Conservation (phyloP, 2,797 vertebrate species). For the Megaceryle alcyon region DNA sequence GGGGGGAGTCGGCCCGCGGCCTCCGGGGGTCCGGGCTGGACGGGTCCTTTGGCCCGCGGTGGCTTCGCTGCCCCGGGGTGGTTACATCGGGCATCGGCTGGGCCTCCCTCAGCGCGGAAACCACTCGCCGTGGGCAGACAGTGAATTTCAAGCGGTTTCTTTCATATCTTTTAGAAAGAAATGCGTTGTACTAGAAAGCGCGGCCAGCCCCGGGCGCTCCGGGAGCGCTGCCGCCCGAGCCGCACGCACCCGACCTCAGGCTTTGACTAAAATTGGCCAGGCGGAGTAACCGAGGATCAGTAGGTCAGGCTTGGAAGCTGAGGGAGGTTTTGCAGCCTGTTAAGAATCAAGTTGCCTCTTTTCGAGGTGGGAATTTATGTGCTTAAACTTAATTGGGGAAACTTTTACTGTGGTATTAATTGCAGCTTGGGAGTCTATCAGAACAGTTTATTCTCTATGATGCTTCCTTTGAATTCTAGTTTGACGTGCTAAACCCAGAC, state of each 20-base stretch:
- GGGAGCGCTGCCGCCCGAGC: background rate
- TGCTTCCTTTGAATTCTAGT: background rate
- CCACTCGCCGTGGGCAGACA: background rate
- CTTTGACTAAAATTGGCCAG: background rate
- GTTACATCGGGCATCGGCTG: background rate
- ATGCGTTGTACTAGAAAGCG: background rate
- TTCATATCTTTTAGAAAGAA: background rate
- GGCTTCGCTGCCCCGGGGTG: background rate
- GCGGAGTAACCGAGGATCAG: background rate
- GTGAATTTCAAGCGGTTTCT: background rate
- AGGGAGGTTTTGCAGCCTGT: background rate
- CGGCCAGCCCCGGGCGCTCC: background rate
- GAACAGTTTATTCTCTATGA: background rate
- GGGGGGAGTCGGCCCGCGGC: background rate
- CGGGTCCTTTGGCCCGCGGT: background rate
- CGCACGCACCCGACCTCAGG: background rate
- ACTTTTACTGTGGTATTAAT: fast-evolving
- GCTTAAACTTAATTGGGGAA: background rate
- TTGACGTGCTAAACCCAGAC: background rate
- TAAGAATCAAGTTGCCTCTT: background rate
- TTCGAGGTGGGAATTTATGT: background rate
- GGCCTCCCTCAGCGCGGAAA: background rate
- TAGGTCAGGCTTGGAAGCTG: background rate
- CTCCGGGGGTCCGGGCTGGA: background rate
- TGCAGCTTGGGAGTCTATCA: background rate